Percentiles rank a stretch among this genome's conserved stretches.
Evolutionary conservation across 2,888 invertebrate genomes (phyloP).

Genomic region (Ferdinandea cuprea): DNA sequence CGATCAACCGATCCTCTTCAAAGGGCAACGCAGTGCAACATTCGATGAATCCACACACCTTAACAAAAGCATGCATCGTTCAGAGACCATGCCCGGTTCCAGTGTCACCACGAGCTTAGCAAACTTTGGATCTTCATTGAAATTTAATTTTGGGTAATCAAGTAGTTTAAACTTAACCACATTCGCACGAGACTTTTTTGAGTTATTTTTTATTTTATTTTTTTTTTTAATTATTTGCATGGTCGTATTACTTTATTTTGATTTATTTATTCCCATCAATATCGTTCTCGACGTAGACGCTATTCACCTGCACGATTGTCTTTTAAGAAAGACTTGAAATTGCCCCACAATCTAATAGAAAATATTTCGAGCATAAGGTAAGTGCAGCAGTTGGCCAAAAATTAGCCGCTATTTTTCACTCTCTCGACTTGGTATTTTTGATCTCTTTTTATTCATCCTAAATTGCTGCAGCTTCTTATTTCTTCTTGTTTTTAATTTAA

Average conservation of each 20-base stretch:
- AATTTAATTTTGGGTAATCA: constrained; percentile 92
- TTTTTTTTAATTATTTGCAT: constrained; percentile 73
- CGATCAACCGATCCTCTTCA: constrained; percentile 89
- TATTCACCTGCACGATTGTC: constrained; percentile 93
- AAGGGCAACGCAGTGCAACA: constrained; percentile 84
- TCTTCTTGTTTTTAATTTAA: constrained; percentile 34
- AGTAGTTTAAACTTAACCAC: constrained; percentile 20
- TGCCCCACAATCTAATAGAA: constrained; percentile 90
- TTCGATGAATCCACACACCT: constrained; percentile 85
- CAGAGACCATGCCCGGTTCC: constrained; percentile 89
- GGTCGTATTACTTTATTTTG: constrained; percentile 61
- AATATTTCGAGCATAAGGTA: constrained; percentile 90
- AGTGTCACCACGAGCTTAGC: constrained; percentile 90
- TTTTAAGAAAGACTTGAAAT: constrained; percentile 91
- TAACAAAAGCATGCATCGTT: constrained; percentile 86
- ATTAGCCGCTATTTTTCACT: constrained; percentile 42
- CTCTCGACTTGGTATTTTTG: constrained; percentile 37
- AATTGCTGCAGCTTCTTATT: constrained; percentile 52
- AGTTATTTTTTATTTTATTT: constrained; percentile 69
- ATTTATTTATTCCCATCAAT: constrained; percentile 75
- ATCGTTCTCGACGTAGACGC: constrained; percentile 86
- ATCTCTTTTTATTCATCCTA: constrained; percentile 32
- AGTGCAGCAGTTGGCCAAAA: constrained; percentile 79
- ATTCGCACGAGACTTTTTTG: constrained; percentile 38
- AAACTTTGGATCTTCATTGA: constrained; percentile 91